Evolutionary conservation across 2,113 vertebrate genomes (phyloP).

Genomic region (Formicarius rufipectus): DNA sequence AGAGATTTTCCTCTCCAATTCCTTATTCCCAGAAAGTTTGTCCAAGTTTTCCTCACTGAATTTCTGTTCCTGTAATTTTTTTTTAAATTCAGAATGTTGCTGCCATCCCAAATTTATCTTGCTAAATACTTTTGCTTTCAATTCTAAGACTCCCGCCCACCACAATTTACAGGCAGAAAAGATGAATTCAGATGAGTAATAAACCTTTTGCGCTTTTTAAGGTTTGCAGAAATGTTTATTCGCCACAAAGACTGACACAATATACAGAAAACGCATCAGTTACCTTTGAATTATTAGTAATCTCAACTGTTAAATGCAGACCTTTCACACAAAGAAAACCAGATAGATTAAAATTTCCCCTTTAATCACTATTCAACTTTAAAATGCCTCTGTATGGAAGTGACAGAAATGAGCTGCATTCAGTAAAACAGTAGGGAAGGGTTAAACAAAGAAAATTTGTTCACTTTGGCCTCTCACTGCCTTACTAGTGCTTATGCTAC

Average conservation of each 20-base stretch:
- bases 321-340: slow-evolving; percentile 12
- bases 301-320: background rate
- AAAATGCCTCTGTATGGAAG: background rate
- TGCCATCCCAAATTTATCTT: background rate
- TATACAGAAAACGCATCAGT: background rate
- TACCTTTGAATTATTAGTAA: slow-evolving; percentile 17
- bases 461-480: background rate
- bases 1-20: background rate
- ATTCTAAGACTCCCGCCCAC: background rate
- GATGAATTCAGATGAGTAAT: background rate
- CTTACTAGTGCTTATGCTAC: background rate
- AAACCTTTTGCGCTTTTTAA: background rate
- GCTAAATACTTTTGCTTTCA: background rate
- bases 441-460: background rate
- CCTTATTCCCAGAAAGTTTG: background rate
- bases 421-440: background rate
- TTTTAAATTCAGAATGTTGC: background rate
- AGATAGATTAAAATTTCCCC: background rate
- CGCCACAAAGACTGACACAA: background rate
- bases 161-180: background rate
- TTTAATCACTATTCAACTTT: background rate
- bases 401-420: slow-evolving; percentile 41
- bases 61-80: background rate
- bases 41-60: background rate
- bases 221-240: slow-evolving; percentile 21